A percentile compares a stretch with the other conserved stretches of the same genome.
phyloP scores from a whole-genome alignment of 2,113 vertebrate species.

The Illadopsis cleaveri region DNA sequence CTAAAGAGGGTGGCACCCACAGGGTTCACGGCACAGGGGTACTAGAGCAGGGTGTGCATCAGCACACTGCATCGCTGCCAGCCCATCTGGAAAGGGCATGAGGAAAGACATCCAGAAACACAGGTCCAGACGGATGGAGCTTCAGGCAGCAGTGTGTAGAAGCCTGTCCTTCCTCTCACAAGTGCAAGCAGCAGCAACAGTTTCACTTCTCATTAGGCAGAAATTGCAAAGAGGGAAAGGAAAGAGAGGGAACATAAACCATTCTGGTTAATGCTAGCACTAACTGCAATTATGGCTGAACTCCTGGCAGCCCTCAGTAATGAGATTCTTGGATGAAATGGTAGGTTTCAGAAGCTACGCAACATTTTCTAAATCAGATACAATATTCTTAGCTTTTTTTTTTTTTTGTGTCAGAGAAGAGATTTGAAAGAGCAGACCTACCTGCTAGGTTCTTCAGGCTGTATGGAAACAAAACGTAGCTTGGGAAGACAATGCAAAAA shows the following conservation, averaged over 20 bases:
- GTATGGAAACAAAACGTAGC: not conserved
- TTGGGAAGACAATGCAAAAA: not conserved
- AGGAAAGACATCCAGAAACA: not conserved
- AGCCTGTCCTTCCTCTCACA: not conserved
- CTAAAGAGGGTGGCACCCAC: not conserved
- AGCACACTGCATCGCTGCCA: not conserved
- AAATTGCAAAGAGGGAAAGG: not conserved
- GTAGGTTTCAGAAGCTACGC: not conserved
- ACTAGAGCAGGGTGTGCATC: not conserved
- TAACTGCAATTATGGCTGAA: not conserved
- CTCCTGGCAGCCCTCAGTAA: not conserved
- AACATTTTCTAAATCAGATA: not conserved
- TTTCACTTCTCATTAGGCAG: not conserved
- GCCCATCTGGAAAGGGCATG: not conserved
- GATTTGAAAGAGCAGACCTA: not conserved
- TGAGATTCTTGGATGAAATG: not conserved
- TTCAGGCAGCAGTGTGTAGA: not conserved
- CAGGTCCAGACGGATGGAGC: not conserved
- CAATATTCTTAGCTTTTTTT: not conserved
- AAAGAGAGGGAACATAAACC: not conserved
- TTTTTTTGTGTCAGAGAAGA: not conserved
- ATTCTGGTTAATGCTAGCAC: not conserved
- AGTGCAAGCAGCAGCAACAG: not conserved
- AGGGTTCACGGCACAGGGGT: not conserved
- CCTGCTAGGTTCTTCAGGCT: not conserved